Evolutionary conservation across 2,888 invertebrate species (phyloP).

Genomic region (Acanthopleura granulata): DNA sequence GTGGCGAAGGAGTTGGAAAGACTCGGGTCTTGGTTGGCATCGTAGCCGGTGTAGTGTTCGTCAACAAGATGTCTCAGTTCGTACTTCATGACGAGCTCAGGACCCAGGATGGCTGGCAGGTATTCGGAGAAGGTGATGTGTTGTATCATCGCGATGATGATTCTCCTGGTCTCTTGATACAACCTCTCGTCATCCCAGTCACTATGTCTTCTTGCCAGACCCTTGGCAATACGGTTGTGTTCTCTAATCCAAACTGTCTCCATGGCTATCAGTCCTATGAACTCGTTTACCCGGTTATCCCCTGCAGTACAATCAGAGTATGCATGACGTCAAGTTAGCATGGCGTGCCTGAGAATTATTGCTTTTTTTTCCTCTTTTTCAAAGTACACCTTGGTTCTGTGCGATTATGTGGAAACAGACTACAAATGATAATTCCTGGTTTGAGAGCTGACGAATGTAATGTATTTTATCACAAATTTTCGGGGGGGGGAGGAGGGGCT

Average conservation of each 20-base stretch:
- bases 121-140: constrained; percentile 5
- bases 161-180: constrained; percentile 10
- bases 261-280: background rate
- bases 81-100: background rate
- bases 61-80: background rate
- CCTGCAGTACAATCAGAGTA: constrained; percentile 2
- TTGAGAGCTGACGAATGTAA: too few species aligned
- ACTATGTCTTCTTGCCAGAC: background rate
- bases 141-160: constrained; percentile 17
- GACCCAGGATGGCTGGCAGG: constrained; percentile 6
- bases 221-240: constrained; percentile 7
- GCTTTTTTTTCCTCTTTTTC: too few species aligned
- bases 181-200: constrained; percentile 6
- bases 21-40: constrained; percentile 39
- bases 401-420: too few species aligned
- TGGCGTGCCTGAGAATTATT: too few species aligned
- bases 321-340: too few species aligned
- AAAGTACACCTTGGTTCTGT: too few species aligned
- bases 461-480: too few species aligned
- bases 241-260: background rate
- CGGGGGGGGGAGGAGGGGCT: too few species aligned
- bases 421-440: too few species aligned
- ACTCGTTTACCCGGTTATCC: constrained; percentile 15
- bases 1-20: constrained; percentile 54
- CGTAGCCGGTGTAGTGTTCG: background rate